Conservation (phyloP, 2,888 invertebrate species). For the Acrocyrtus sp. region DNA sequence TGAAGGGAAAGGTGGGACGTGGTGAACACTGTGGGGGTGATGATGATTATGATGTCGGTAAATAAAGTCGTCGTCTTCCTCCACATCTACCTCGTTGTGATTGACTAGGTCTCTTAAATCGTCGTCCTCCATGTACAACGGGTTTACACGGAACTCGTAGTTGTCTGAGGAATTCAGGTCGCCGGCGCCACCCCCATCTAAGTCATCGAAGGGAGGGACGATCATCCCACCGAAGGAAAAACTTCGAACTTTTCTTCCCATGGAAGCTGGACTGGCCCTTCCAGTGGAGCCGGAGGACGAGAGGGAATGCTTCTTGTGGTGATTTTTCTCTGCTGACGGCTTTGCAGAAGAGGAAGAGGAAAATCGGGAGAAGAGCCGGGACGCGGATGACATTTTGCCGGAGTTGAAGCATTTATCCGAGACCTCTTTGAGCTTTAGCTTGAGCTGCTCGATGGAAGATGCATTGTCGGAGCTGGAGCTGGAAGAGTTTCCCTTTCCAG, state of each 20-base stretch:
- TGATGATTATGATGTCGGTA: constrained; percentile 1
- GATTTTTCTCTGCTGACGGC: background rate
- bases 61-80: constrained; percentile 19
- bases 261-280: constrained; percentile 2
- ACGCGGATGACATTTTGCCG: constrained; percentile 42
- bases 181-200: constrained; percentile 64
- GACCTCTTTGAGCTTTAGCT: constrained; percentile 61
- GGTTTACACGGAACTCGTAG: constrained; percentile 66
- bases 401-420: constrained; percentile 61
- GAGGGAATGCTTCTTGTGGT: background rate
- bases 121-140: constrained; percentile 73
- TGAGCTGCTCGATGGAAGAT: constrained; percentile 61
- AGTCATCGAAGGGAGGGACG: constrained; percentile 76
- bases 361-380: constrained; percentile 31
- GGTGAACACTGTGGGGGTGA: background rate
- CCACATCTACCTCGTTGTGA: constrained; percentile 20
- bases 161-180: constrained; percentile 21
- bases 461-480: background rate
- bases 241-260: constrained; percentile 70
- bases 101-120: constrained; percentile 7
- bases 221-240: constrained; percentile 78
- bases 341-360: background rate
- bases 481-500: background rate
- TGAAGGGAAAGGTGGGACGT: background rate
- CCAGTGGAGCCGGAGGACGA: background rate